Conservation (phyloP, 2,113 vertebrate genomes). For the Heterotis niloticus region DNA sequence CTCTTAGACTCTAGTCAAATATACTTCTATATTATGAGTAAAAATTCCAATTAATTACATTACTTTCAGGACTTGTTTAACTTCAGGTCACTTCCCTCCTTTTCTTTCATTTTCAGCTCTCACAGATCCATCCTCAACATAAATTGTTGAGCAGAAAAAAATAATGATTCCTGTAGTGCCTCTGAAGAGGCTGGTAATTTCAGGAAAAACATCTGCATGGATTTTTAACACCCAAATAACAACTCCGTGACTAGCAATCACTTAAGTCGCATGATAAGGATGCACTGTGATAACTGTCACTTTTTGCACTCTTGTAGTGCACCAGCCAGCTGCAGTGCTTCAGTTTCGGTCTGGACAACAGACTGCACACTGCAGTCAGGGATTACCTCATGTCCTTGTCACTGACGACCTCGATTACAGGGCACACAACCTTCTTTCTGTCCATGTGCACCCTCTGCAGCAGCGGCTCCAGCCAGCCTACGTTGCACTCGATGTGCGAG, state of each 20-base stretch:
- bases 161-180: not conserved
- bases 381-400: constrained; percentile 92
- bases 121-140: not conserved
- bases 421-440: constrained; percentile 83
- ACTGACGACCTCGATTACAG: constrained; percentile 93
- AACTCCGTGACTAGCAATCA: not conserved
- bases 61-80: not conserved
- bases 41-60: not conserved
- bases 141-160: no score
- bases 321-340: no score
- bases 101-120: not conserved
- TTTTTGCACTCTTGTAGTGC: no score
- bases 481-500: constrained; percentile 92
- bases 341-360: no score
- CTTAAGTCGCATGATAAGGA: no score
- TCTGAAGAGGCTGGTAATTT: not conserved
- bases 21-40: not conserved
- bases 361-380: not conserved
- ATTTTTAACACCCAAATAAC: not conserved
- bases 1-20: no score
- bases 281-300: no score
- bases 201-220: constrained; percentile 1
- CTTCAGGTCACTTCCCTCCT: not conserved
- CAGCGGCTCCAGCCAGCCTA: constrained; percentile 95
- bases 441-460: constrained; percentile 78